Percentiles rank a stretch among this genome's conserved stretches.
These are phyloP conservation scores for Ophioninae sp. DNA, from an alignment of 2,888 invertebrate genomes.

Conservation along the genomic window DNA sequence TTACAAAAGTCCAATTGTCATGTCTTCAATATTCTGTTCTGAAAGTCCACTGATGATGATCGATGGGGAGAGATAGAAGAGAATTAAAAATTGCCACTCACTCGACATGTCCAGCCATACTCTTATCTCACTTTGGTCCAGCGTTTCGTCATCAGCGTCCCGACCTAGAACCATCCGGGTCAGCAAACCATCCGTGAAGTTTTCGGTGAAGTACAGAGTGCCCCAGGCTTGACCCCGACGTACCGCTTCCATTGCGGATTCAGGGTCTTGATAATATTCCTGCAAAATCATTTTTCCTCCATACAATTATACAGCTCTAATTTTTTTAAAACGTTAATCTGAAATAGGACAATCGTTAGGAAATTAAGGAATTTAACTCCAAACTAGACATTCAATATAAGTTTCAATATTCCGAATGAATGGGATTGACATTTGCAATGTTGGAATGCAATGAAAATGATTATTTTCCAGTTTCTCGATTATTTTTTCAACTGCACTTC, in stretches of 20 bases:
- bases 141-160: conserved; percentile 92
- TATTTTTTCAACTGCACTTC: too few relatives aligned
- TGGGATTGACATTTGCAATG: too few relatives aligned
- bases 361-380: background rate
- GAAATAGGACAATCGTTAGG: background rate
- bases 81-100: conserved; percentile 76
- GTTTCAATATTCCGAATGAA: background rate
- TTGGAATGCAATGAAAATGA: too few relatives aligned
- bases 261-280: conserved; percentile 86
- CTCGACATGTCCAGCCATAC: conserved; percentile 97
- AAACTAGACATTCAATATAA: background rate
- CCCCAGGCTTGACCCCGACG: conserved; percentile 93
- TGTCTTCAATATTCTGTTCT: background rate
- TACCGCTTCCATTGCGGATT: conserved; percentile 88
- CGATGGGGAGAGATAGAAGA: background rate
- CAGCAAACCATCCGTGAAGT: conserved; percentile 93
- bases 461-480: too few relatives aligned
- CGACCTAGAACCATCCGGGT: conserved; percentile 91
- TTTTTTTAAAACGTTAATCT: background rate
- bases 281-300: conserved; percentile 61
- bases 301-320: background rate
- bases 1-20: background rate
- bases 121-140: conserved; percentile 92
- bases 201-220: conserved; percentile 92
- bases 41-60: background rate